phyloP scores from a whole-genome alignment of 2,888 invertebrate genomes.

The Hipparchia semele region DNA sequence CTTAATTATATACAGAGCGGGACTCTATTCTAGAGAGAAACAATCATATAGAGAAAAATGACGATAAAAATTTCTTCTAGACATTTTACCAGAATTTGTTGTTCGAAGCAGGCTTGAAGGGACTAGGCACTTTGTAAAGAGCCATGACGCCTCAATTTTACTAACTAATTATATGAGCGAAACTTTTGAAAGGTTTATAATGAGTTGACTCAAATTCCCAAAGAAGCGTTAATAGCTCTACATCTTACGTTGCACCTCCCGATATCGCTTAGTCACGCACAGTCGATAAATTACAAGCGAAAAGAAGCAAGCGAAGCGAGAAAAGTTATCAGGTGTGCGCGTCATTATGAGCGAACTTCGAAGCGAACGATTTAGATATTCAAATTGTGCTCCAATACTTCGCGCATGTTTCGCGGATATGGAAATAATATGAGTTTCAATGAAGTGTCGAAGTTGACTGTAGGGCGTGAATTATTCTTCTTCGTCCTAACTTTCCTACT shows the following conservation, averaged over 20 bases:
- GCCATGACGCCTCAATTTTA: background rate
- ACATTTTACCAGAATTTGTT: background rate
- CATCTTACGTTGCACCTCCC: slow-evolving; percentile 45
- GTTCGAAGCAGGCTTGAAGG: background rate
- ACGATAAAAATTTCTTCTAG: too few species aligned
- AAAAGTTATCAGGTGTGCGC: slow-evolving; percentile 74
- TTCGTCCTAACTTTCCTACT: too few species aligned
- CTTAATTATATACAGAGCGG: too few species aligned
- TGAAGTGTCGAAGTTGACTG: background rate
- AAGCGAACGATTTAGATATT: slow-evolving; percentile 80
- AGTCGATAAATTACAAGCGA: slow-evolving; percentile 77
- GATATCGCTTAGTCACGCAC: slow-evolving; percentile 72
- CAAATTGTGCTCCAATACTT: slow-evolving; percentile 65
- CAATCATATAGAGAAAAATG: too few species aligned
- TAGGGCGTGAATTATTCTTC: background rate
- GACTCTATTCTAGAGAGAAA: too few species aligned
- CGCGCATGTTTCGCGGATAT: slow-evolving; percentile 49
- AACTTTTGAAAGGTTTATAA: slow-evolving; percentile 7
- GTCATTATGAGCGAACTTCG: slow-evolving; percentile 73
- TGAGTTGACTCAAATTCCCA: slow-evolving; percentile 15
- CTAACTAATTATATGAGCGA: background rate
- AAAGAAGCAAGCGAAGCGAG: slow-evolving; percentile 35
- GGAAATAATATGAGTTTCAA: background rate
- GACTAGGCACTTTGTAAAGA: background rate
- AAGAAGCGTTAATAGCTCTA: slow-evolving; percentile 18